Percentiles rank a stretch among this genome's conserved stretches.
phyloP scores from a whole-genome alignment of 2,888 invertebrate genomes.

The Brachyptera putata region DNA sequence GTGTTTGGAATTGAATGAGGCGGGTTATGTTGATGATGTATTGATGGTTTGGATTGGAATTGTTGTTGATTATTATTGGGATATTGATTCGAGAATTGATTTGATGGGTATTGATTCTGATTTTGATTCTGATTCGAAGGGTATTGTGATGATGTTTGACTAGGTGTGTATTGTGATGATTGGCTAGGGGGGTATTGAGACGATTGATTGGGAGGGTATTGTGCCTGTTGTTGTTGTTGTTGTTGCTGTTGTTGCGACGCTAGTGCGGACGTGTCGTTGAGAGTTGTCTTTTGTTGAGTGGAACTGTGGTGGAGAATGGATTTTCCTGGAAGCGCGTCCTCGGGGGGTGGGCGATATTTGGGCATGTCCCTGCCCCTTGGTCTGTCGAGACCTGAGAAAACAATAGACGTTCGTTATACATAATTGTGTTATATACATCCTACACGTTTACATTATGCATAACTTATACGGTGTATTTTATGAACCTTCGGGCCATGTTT shows the following conservation, averaged over 20 bases:
- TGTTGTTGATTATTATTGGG: conserved; percentile 5
- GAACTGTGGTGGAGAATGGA: conserved; percentile 42
- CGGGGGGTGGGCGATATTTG: conserved; percentile 51
- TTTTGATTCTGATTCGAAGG: conserved; percentile 20
- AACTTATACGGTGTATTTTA: too few species aligned
- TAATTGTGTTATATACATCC: too few species aligned
- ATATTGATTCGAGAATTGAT: conserved; percentile 14
- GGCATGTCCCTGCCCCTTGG: conserved; percentile 26
- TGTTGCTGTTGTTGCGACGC: conserved; percentile 36
- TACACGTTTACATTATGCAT: too few species aligned
- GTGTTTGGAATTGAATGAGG: conserved; percentile 13
- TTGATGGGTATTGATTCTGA: conserved; percentile 21
- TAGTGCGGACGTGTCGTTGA: conserved; percentile 38
- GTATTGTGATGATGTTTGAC: conserved; percentile 22
- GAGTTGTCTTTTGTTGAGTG: conserved; percentile 29
- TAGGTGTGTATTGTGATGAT: conserved; percentile 27
- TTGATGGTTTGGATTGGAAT: conserved; percentile 21
- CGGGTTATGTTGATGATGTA: conserved; percentile 22
- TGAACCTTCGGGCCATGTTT: too few species aligned
- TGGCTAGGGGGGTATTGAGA: conserved; percentile 30
- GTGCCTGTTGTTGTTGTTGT: conserved; percentile 35
- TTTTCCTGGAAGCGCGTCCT: conserved; percentile 51
- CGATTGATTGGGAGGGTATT: conserved; percentile 34
- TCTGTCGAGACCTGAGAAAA: conserved; percentile 29
- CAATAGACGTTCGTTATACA: too few species aligned